A percentile compares a stretch with the other conserved stretches of the same genome.
These are phyloP conservation scores for Clarias fuscus DNA, from an alignment of 2,797 vertebrate genomes.

Conservation along the genomic window DNA sequence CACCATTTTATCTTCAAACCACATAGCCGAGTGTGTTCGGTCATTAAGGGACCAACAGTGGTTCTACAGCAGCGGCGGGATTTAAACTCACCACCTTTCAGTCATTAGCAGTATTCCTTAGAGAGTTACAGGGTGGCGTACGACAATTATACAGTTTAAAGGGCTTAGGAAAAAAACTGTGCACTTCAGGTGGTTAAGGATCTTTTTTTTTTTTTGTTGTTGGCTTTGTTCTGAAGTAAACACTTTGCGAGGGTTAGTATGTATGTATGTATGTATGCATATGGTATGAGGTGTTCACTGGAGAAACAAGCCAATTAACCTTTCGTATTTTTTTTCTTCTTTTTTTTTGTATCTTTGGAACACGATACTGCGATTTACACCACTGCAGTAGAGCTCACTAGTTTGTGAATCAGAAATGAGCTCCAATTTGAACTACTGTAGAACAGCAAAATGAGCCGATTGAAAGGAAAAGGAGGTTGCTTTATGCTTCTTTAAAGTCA, in stretches of 20 bases:
- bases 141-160: not conserved
- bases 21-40: slow-evolving; percentile 14
- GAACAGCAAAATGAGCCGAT: not conserved
- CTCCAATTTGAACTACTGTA: not conserved
- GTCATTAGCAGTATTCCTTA: not conserved
- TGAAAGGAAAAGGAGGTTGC: not conserved
- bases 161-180: not conserved
- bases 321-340: not conserved
- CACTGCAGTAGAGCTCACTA: not conserved
- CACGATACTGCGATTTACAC: not conserved
- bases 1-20: slow-evolving; percentile 29
- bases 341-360: not conserved
- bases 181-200: too few species aligned
- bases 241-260: not conserved
- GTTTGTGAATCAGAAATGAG: not conserved
- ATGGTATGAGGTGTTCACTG: not conserved
- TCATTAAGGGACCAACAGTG: slow-evolving; percentile 9
- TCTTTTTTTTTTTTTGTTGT: not conserved
- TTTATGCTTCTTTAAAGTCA: not conserved
- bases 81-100: slow-evolving; percentile 1
- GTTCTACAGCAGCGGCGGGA: slow-evolving; percentile 10
- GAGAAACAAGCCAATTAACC: not conserved
- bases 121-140: not conserved
- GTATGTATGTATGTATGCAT: not conserved
- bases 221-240: not conserved